phyloP scores from a whole-genome alignment of 2,113 vertebrate genomes.

The Lagopus muta region DNA sequence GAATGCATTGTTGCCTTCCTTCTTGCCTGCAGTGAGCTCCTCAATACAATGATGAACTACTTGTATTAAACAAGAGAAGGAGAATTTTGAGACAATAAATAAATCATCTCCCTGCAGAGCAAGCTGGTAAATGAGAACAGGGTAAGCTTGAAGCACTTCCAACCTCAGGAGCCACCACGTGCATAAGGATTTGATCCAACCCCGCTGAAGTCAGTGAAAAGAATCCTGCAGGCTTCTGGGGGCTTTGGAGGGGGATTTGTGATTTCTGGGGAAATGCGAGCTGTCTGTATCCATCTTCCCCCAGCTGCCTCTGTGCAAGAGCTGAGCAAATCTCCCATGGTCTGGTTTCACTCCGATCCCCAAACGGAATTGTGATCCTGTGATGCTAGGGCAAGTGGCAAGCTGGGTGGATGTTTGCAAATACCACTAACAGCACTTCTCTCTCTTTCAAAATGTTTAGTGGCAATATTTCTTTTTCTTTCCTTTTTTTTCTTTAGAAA shows the following conservation, averaged over 20 bases:
- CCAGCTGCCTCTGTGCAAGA: slow-evolving; percentile 11
- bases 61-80: slow-evolving; percentile 54
- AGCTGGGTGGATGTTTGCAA: neutral
- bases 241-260: neutral
- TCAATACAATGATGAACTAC: slow-evolving; percentile 69
- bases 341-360: neutral
- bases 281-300: neutral
- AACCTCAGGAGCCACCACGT: slow-evolving; percentile 14
- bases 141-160: slow-evolving; percentile 1
- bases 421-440: neutral
- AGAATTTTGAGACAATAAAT: slow-evolving; percentile 40
- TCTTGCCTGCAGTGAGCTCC: slow-evolving; percentile 45
- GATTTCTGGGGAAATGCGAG: neutral
- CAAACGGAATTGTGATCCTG: neutral
- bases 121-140: neutral
- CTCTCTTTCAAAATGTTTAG: neutral
- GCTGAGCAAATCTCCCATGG: neutral
- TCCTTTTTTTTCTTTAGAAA: neutral
- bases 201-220: neutral
- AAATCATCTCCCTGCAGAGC: slow-evolving; percentile 32
- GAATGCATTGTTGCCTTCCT: slow-evolving; percentile 42
- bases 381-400: neutral
- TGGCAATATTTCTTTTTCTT: neutral
- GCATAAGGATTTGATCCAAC: neutral
- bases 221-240: neutral